Percentiles rank a stretch among this genome's conserved stretches.
phyloP scores from a whole-genome alignment of 1,140 invertebrate species.

The Chrysopa pallens region DNA sequence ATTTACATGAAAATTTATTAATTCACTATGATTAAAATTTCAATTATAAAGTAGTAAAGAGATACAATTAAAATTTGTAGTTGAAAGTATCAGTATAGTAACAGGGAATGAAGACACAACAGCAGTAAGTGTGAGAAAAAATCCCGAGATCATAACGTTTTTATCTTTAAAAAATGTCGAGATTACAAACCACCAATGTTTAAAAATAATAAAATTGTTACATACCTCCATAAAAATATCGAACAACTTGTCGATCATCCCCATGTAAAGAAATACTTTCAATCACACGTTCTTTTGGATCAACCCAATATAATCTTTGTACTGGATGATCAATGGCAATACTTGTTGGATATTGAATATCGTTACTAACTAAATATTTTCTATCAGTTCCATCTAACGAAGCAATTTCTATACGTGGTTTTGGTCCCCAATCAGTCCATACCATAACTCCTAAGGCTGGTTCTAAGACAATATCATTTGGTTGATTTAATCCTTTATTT shows the following conservation, averaged over 20 bases:
- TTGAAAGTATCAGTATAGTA: no score
- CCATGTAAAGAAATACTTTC: conserved; percentile 49
- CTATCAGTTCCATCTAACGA: conserved; percentile 45
- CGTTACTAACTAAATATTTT: conserved; percentile 30
- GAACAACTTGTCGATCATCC: conserved; percentile 36
- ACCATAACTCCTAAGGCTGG: conserved; percentile 32
- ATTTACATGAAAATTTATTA: conserved; percentile 4
- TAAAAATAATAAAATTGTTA: conserved; percentile 4
- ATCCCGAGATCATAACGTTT: no score
- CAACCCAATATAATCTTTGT: conserved; percentile 54
- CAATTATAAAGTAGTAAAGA: background rate
- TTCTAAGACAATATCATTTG: conserved; percentile 45
- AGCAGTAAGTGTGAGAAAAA: no score
- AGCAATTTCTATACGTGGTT: conserved; percentile 38
- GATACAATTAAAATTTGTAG: no score
- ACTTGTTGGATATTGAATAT: conserved; percentile 44
- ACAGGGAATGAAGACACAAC: no score
- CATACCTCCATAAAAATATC: conserved; percentile 28
- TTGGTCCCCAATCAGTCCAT: conserved; percentile 23
- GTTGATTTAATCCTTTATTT: conserved; percentile 33
- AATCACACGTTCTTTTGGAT: conserved; percentile 45
- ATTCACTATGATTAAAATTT: background rate
- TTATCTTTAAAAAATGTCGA: no score
- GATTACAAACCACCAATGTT: no score
- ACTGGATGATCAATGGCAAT: conserved; percentile 50